phyloP scores from a whole-genome alignment of 2,797 vertebrate species.

The Coranthus polyacanthus region DNA sequence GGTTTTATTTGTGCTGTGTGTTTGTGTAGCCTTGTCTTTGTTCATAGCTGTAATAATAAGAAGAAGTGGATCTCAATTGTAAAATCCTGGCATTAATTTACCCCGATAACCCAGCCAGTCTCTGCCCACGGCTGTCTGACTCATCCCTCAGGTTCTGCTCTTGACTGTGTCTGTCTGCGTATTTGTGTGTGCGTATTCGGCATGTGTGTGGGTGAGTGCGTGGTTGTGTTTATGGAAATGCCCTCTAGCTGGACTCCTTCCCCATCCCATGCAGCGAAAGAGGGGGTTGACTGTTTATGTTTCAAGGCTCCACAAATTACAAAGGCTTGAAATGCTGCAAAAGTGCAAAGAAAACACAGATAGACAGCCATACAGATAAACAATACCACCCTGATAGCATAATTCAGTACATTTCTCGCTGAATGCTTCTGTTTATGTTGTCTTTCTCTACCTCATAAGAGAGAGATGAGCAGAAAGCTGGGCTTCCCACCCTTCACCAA shows the following conservation, averaged over 20 bases:
- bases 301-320: constrained; percentile 64
- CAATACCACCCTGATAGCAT: constrained; percentile 29
- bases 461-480: constrained; percentile 51
- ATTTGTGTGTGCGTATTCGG: constrained; percentile 17
- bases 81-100: constrained; percentile 64
- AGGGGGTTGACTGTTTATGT: constrained; percentile 66
- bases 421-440: constrained; percentile 16
- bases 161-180: constrained; percentile 41
- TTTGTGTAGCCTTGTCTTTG: constrained; percentile 40
- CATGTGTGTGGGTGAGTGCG: constrained; percentile 37
- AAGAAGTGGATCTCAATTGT: constrained; percentile 33
- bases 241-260: constrained; percentile 66
- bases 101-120: constrained; percentile 70
- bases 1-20: constrained; percentile 36
- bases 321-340: constrained; percentile 51
- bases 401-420: constrained; percentile 25
- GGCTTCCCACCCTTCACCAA: constrained; percentile 60
- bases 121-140: constrained; percentile 75
- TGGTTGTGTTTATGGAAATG: constrained; percentile 73
- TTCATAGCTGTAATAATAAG: constrained; percentile 40
- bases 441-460: constrained; percentile 36
- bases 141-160: constrained; percentile 68
- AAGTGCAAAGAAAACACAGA: constrained; percentile 34
- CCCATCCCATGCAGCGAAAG: constrained; percentile 28
- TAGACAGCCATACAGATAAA: constrained; percentile 41